Evolutionary conservation across 1,140 invertebrate genomes (phyloP).

Genomic region (Watersipora subatra): DNA sequence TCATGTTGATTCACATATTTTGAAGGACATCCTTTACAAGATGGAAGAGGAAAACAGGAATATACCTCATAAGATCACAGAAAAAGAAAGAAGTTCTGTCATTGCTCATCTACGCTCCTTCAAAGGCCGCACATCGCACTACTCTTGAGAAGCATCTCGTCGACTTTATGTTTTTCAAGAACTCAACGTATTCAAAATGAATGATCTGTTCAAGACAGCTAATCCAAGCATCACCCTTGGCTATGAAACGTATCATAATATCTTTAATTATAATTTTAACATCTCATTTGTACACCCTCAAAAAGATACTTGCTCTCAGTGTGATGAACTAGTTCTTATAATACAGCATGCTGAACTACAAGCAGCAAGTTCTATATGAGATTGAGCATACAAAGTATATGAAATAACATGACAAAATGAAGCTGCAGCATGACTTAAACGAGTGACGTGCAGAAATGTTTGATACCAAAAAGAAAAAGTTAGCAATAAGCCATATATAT

Average conservation of each 20-base stretch:
- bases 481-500: too few species aligned
- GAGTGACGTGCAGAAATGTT: background rate
- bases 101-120: too few species aligned
- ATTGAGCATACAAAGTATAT: background rate
- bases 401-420: background rate
- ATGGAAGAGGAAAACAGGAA: too few species aligned
- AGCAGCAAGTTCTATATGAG: background rate
- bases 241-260: background rate
- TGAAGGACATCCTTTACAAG: too few species aligned
- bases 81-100: too few species aligned
- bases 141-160: background rate
- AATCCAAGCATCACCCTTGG: background rate
- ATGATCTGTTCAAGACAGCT: background rate
- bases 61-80: too few species aligned
- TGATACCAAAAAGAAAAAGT: background rate
- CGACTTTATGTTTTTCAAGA: background rate
- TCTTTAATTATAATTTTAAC: background rate
- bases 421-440: background rate
- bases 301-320: background rate
- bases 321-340: background rate
- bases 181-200: background rate
- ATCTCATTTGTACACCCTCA: background rate
- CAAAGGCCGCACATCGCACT: too few species aligned
- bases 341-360: background rate
- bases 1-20: too few species aligned